Base-by-base conservation (phyloP, 2,113 vertebrate genomes). In the Caranx melampygus region DNA sequence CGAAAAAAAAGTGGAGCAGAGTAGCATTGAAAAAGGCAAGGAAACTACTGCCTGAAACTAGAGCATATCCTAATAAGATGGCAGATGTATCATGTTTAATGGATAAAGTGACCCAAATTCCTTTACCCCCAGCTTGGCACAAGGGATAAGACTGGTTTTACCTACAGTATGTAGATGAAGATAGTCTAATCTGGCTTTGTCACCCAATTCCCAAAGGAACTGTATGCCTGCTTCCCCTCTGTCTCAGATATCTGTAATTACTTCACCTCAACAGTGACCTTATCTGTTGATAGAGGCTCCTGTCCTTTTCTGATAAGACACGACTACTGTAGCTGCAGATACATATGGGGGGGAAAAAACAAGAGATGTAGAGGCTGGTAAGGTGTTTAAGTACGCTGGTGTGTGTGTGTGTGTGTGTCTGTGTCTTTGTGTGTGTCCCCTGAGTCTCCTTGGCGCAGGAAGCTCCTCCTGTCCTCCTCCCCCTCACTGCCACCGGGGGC, bases 21-120 rank as follows among this genome's bases (percentile, higher is more conserved):
- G 35, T 21, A 15, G 21, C 14, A 18, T 4, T 69, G 51, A 69
- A 54, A 62, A 72, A 60, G 55, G n/a, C 3, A 14, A 65, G 31
- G 49, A 65, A 85, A 76, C 31, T 47, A 0, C 37, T 59, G 58
- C 55, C 21, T 72, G 21, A 89, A 93, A 92, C 37, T 86, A 35
- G 90, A 92, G 82, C 90, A 81, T 49, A 85, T 81, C 49, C 69
- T 51, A 69, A 81, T 79, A 77, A 68, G 79, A 88, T 57, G 42
- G 83, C 83, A 90, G 78, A 86, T 89, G 73, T 73, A 89, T 90
- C 82, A 89, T 67, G 55, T 92, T 88, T 91, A 91, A 92, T 92
- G 91, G 86, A 89, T 87, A 70, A 83, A 88, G 84, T 80, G 75
- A 93, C 91, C 90, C 80, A 91, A 64, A 89, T 92, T 85, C 87